These are phyloP conservation scores for Grus americana DNA, from an alignment of 2,113 vertebrate species.

Conservation along the genomic window DNA sequence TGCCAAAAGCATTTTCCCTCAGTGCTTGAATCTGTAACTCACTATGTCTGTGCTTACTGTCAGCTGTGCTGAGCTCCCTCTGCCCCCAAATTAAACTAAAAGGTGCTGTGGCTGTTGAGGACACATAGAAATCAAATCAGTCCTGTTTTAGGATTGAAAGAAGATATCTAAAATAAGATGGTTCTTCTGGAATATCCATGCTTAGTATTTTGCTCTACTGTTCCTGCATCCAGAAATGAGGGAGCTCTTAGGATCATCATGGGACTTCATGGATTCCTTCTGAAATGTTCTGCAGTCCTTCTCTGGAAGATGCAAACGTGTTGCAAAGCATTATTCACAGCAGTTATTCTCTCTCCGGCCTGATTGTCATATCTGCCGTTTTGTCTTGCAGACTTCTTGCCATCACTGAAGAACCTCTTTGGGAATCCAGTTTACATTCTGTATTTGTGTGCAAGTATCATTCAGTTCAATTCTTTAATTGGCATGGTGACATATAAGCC, in stretches of 20 bases:
- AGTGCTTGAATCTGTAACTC: neutral
- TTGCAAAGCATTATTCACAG: neutral
- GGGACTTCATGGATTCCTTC: neutral
- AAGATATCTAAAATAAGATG: neutral
- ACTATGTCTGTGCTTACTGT: neutral
- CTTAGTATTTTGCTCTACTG: neutral
- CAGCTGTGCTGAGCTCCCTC: neutral
- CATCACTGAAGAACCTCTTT: conserved; percentile 86
- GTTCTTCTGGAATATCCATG: neutral
- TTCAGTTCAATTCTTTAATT: conserved; percentile 93
- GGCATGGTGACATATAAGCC: conserved; percentile 96
- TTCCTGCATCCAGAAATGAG: neutral
- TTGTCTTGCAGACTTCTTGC: conserved; percentile 84
- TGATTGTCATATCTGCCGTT: neutral
- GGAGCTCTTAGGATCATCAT: neutral
- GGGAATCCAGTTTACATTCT: conserved; percentile 86
- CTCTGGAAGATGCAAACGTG: neutral
- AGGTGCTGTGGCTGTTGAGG: neutral
- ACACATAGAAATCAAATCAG: neutral
- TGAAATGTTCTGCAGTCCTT: neutral
- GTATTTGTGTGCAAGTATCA: conserved; percentile 84
- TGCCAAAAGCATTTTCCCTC: neutral
- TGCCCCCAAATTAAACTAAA: neutral
- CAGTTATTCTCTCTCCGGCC: neutral
- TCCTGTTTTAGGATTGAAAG: neutral